Evolutionary conservation across 92 coral and sea anemone genomes (phyloP), one percentile per base, ranked within the genome.

Genomic region (Phenganax subtilis): DNA sequence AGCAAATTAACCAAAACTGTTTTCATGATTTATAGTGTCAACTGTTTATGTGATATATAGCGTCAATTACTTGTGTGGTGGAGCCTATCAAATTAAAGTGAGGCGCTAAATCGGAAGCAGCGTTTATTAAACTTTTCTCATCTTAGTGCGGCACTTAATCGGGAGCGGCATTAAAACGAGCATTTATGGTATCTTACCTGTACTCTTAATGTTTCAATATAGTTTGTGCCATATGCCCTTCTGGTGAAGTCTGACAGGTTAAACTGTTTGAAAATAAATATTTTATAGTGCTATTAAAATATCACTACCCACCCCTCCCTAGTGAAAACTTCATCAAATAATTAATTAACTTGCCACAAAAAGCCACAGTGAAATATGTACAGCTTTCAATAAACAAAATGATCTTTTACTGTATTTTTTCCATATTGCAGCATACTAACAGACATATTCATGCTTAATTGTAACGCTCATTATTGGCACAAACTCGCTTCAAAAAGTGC

Each of bases 201-300:
- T 84, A 96, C 99, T 83, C 99, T 89, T 72, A 92, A 84, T 11
- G 99, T 96, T 86, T 96, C 99, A 56, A 96, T 96, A 92, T 96
- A 96, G 90, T 96, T 96, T 55, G 99, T 96, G 7, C 99, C 99
- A 67, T 96, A 96, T 51, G 99, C 99, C 37, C 99, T 87, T 81
- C 99, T 89, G 31, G 99, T 96, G 87, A 96, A 96, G 84, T 96
- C 99, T 57, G 99, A 96, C 73, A 96, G 96, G 86, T 96, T 96
- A 80, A 96, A 96, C 99, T 96, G 65, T 53, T 54, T 6, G 27
- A 58, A 61, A 84, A 51, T 52, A 6, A 20, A 71, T 44, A 69
- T 10, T 12, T 68, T 16, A 66, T 14, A 25, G 47, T 7, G 17
- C 55, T 15, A 55, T 4, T 30, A 31, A 57, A 29, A 11, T 28